Conservation (phyloP, 2,113 vertebrate genomes). For the Psettodes erumei region DNA sequence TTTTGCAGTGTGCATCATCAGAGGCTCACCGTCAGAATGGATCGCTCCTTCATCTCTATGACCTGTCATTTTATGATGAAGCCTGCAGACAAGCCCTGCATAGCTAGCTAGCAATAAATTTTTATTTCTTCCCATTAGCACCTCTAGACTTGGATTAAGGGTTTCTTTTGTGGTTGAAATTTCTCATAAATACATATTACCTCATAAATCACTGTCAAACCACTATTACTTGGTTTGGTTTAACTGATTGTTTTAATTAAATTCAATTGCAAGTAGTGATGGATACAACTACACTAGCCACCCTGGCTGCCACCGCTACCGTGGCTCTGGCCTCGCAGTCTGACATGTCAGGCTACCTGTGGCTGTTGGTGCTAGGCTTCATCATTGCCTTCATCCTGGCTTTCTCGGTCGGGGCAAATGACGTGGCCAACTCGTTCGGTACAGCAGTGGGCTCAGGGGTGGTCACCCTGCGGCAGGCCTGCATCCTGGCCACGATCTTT, state of each 20-base stretch:
- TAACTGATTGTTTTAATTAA: slow-evolving; percentile 13
- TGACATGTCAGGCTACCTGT: slow-evolving; percentile 79
- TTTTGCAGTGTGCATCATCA: slow-evolving; percentile 83
- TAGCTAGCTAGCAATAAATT: slow-evolving; percentile 82
- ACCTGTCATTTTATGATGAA: slow-evolving; percentile 67
- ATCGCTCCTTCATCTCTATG: slow-evolving; percentile 56
- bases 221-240: slow-evolving; percentile 22
- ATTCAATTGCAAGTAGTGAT: slow-evolving; percentile 49
- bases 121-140: slow-evolving; percentile 24
- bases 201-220: slow-evolving; percentile 65
- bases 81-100: slow-evolving; percentile 61
- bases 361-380: slow-evolving; percentile 92
- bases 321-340: slow-evolving; percentile 45
- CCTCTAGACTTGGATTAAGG: slow-evolving; percentile 27
- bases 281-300: slow-evolving; percentile 68
- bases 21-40: slow-evolving; percentile 82
- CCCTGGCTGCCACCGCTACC: slow-evolving; percentile 68
- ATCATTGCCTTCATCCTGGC: slow-evolving; percentile 94
- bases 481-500: slow-evolving; percentile 92
- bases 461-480: slow-evolving; percentile 93
- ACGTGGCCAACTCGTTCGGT: slow-evolving; percentile 97
- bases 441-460: slow-evolving; percentile 95
- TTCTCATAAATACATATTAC: slow-evolving; percentile 62
- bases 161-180: slow-evolving; percentile 26
- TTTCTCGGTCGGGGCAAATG: slow-evolving; percentile 96